Conservation (phyloP, 2,888 invertebrate species). For the Eupeodes latifasciatus region DNA sequence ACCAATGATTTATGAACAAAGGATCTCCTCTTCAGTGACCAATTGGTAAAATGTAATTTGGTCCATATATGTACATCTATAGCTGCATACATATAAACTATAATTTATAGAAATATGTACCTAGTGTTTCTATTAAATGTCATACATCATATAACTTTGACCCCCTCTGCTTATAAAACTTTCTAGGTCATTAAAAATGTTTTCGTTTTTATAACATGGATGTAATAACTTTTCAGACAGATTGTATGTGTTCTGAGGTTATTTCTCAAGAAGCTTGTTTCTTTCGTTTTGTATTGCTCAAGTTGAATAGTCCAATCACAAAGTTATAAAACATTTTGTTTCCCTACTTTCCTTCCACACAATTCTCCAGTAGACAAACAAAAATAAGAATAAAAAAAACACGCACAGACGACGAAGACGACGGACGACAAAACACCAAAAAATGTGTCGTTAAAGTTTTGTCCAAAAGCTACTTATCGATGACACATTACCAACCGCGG, state of each 20-base stretch:
- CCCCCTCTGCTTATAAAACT: background rate
- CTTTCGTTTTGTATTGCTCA: background rate
- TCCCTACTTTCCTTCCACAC: background rate
- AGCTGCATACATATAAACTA: too few species aligned
- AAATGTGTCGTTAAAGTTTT: conserved; percentile 28
- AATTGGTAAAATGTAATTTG: too few species aligned
- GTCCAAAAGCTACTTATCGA: conserved; percentile 66
- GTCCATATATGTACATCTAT: too few species aligned
- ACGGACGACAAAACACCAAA: background rate
- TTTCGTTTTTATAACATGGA: background rate
- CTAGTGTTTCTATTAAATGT: conserved; percentile 6
- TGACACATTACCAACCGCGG: conserved; percentile 67
- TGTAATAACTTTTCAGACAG: conserved; percentile 27
- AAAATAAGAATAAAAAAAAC: background rate
- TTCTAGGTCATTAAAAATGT: conserved; percentile 12
- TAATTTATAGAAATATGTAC: background rate
- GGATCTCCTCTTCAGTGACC: too few species aligned
- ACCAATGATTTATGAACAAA: too few species aligned
- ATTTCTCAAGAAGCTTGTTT: background rate
- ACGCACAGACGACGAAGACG: background rate
- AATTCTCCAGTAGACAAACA: too few species aligned
- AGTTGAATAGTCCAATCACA: conserved; percentile 53
- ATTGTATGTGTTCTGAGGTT: conserved; percentile 25
- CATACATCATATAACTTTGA: background rate
- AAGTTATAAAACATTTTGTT: conserved; percentile 25